Evolutionary conservation across 2,113 vertebrate species (phyloP).

Genomic region (Pelecanoides urinatrix): DNA sequence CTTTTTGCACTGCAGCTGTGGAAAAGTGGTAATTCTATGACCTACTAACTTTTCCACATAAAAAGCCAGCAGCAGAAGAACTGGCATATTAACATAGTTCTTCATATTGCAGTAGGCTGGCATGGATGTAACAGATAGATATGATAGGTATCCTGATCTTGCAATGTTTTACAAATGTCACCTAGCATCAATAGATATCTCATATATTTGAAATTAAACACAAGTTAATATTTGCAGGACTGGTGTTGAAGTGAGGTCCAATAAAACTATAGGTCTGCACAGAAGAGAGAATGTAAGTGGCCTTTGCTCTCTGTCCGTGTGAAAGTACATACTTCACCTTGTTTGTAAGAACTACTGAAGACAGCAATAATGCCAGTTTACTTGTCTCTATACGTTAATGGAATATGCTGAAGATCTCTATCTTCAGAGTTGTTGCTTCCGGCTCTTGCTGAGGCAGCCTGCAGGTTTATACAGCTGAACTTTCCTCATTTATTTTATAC

Average conservation of each 20-base stretch:
- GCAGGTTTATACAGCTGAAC: slow-evolving; percentile 23
- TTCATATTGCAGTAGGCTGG: neutral
- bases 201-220: neutral
- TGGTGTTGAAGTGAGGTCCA: neutral
- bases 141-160: neutral
- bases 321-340: neutral
- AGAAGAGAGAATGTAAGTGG: neutral
- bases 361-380: neutral
- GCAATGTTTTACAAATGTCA: neutral
- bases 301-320: neutral
- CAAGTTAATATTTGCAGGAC: neutral
- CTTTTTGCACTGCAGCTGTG: neutral
- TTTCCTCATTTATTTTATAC: neutral
- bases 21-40: neutral
- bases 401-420: neutral
- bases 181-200: neutral
- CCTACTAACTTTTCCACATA: neutral
- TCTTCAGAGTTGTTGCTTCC: neutral
- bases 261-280: neutral
- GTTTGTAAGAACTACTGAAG: neutral
- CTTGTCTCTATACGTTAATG: neutral
- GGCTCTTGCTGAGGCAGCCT: neutral
- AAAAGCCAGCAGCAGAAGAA: neutral
- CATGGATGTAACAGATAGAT: neutral
- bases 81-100: neutral